A percentile compares a stretch with the other conserved stretches of the same genome.
These are phyloP conservation scores for Peromyscus maniculatus DNA, from an alignment of 2,113 vertebrate genomes.

Conservation along the genomic window DNA sequence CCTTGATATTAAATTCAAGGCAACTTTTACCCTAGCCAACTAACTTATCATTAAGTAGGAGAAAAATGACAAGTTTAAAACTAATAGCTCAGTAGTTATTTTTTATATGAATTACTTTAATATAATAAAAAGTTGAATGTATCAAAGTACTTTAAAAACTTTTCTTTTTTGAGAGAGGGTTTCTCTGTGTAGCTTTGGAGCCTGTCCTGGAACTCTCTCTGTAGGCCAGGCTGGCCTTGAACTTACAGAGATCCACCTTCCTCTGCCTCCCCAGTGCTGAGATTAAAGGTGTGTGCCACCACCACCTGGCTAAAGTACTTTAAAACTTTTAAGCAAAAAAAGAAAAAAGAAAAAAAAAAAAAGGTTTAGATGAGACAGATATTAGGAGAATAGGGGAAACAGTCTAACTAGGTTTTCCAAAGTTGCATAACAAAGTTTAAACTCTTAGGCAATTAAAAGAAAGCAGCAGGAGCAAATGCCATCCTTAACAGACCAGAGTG, in stretches of 20 bases:
- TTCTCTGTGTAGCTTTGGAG: no score
- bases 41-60: constrained; percentile 49
- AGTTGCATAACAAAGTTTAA: neutral
- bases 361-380: constrained; percentile 17
- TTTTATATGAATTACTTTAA: constrained; percentile 43
- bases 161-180: neutral
- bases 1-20: constrained; percentile 45
- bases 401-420: neutral
- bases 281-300: no score
- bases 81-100: neutral
- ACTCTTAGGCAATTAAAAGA: constrained; percentile 9
- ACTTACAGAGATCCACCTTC: no score
- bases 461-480: neutral
- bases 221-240: no score
- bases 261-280: no score
- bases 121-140: constrained; percentile 31
- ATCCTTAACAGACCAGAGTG: neutral
- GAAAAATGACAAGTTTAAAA: constrained; percentile 56
- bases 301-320: neutral
- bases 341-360: neutral
- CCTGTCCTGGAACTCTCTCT: no score
- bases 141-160: neutral
- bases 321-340: constrained; percentile 31
- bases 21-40: neutral
- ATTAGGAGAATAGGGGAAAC: neutral